Evolutionary conservation across 2,797 vertebrate genomes (phyloP), one percentile per base, ranked within the genome.

Genomic region (Carcharodon carcharias): DNA sequence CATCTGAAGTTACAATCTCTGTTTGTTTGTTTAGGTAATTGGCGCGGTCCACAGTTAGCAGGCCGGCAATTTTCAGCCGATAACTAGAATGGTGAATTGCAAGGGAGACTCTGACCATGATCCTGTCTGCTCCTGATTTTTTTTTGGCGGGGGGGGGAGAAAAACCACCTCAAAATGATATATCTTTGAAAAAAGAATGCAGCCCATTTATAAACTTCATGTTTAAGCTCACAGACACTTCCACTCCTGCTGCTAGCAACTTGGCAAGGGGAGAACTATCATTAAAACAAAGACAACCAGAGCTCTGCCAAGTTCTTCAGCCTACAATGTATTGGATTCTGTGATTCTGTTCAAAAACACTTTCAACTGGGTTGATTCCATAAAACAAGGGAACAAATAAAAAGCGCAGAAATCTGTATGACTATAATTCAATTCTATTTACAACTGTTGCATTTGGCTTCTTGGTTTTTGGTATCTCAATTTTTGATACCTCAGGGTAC

Each of bases 131-230:
- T 65, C 31, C 31, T n/a, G 88, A 54, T 31, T 40, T n/a, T 40
- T n/a, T 93, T 93, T 93, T 5, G 0, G 1, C n/a, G 40, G 28
- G 71, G 8, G 11, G 11, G 1, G 65, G 45, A 45, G 45, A 40
- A 40, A 35, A 3, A 9, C 63, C 91, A 45, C 63, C 63, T 93
- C 91, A 26, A 67, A 93, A 93, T 93, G 91, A 93, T 93, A 93
- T 93, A 93, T 93, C 91, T 93, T 93, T 67, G 63, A 26, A 63
- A 67, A 93, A 93, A 93, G 61, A 93, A 93, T 93, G 91, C 91
- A 93, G n/a, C 35, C 91, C 63, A 93, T 93, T 93, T 93, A 93
- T 67, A 93, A 93, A 93, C 91, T 93, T 93, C 40, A 93, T 93
- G 91, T 93, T 93, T 67, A 93, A 93, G 61, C 91, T 93, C 91